These are phyloP conservation scores for Amphiprion ocellaris DNA, from an alignment of 2,113 vertebrate genomes.

Conservation along the genomic window DNA sequence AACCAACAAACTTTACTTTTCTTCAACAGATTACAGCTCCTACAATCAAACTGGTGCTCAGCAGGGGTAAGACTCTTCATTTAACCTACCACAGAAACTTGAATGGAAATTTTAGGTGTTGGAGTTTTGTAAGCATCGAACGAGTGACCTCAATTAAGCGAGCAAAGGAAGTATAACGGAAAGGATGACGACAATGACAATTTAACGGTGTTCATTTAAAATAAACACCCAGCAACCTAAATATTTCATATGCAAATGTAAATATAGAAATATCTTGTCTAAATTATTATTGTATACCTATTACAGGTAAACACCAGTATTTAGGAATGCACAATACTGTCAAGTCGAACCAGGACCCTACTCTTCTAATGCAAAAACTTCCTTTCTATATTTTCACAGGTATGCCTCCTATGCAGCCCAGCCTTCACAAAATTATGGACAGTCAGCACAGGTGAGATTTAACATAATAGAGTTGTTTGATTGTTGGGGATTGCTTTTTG, in stretches of 20 bases:
- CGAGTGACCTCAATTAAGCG: no score
- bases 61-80: slow-evolving; percentile 89
- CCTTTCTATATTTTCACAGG: slow-evolving; percentile 76
- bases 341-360: neutral
- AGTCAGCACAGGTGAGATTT: slow-evolving; percentile 91
- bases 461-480: neutral
- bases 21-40: slow-evolving; percentile 92
- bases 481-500: neutral
- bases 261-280: neutral
- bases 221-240: no score
- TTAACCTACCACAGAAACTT: no score
- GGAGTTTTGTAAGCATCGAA: no score
- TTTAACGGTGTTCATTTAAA: no score
- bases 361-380: neutral
- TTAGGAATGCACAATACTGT: no score
- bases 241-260: no score
- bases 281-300: neutral
- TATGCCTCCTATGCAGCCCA: slow-evolving; percentile 96
- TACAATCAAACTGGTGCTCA: slow-evolving; percentile 94
- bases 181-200: no score
- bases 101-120: no score
- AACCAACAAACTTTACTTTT: neutral
- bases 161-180: no score
- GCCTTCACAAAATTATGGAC: slow-evolving; percentile 94
- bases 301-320: no score